Evolutionary conservation across 2,113 vertebrate species (phyloP).

Genomic region (Ammodytes dubius): DNA sequence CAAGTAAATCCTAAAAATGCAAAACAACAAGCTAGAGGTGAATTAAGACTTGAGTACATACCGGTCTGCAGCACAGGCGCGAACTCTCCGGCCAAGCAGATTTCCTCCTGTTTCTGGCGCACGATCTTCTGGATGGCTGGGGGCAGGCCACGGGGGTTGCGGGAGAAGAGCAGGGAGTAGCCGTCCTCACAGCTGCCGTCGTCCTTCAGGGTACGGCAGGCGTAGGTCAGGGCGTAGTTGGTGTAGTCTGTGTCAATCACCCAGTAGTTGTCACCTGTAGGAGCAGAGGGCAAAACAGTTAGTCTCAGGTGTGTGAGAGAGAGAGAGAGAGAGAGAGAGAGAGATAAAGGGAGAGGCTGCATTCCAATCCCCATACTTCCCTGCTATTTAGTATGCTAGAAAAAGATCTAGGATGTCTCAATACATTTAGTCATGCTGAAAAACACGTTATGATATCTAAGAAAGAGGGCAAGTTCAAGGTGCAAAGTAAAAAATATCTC

Average conservation of each 20-base stretch:
- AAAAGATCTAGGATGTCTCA: no score
- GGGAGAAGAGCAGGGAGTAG: slow-evolving; percentile 91
- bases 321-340: not conserved
- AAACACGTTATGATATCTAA: no score
- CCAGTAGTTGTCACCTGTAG: slow-evolving; percentile 92
- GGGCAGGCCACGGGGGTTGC: slow-evolving; percentile 89
- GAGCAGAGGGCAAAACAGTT: not conserved
- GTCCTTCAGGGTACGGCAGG: slow-evolving; percentile 90
- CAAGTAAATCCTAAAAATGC: not conserved
- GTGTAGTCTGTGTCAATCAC: slow-evolving; percentile 94
- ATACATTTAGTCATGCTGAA: no score
- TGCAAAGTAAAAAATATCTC: no score
- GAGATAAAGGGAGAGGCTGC: no score
- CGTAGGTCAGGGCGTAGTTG: slow-evolving; percentile 93
- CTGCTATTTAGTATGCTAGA: no score
- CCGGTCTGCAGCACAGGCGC: slow-evolving; percentile 90
- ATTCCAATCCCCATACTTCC: no score
- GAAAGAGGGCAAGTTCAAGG: no score
- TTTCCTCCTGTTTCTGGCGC: slow-evolving; percentile 91
- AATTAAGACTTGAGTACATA: not conserved
- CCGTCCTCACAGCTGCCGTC: slow-evolving; percentile 91
- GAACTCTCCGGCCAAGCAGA: slow-evolving; percentile 92
- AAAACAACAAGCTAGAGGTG: not conserved
- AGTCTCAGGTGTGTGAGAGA: not conserved
- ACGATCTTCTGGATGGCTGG: slow-evolving; percentile 89